Evolutionary conservation across 2,888 invertebrate genomes (phyloP).

Genomic region (Drosophila demipolita): DNA sequence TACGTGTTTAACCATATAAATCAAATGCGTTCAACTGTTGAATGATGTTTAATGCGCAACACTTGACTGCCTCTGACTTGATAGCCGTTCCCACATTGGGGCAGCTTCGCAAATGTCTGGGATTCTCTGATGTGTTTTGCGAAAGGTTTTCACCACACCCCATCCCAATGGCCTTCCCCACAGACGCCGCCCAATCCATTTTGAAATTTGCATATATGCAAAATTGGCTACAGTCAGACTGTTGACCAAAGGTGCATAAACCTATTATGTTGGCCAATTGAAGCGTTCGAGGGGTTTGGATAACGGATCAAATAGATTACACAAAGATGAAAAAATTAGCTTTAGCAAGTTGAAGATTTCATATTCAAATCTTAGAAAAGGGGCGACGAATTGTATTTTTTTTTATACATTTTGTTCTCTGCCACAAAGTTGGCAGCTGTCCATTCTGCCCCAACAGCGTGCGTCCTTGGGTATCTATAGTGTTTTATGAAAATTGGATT

Average conservation of each 20-base stretch:
- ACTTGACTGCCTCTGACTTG: constrained; percentile 71
- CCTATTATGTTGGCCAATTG: constrained; percentile 20
- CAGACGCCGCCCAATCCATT: constrained; percentile 18
- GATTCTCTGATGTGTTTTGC: constrained; percentile 26
- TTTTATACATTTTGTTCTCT: not conserved
- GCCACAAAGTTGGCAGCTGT: not conserved
- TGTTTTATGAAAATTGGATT: not conserved
- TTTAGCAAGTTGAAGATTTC: not conserved
- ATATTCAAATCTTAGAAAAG: not conserved
- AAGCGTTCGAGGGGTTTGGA: constrained; percentile 11
- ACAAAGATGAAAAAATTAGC: not conserved
- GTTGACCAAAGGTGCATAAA: constrained; percentile 32
- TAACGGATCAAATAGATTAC: not conserved
- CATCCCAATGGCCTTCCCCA: not conserved
- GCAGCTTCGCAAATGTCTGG: constrained; percentile 8
- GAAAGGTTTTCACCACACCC: not conserved
- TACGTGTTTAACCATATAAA: constrained; percentile 78
- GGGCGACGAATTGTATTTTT: not conserved
- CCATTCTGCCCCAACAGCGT: not conserved
- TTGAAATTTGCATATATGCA: constrained; percentile 66
- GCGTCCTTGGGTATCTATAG: not conserved
- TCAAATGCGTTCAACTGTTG: constrained; percentile 79
- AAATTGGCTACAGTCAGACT: constrained; percentile 45
- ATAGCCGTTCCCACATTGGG: constrained; percentile 19
- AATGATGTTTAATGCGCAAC: constrained; percentile 75